Percentiles rank a stretch among this genome's conserved stretches.
Evolutionary conservation across 1,140 invertebrate genomes (phyloP).

Genomic region (Trissolcus basalis): DNA sequence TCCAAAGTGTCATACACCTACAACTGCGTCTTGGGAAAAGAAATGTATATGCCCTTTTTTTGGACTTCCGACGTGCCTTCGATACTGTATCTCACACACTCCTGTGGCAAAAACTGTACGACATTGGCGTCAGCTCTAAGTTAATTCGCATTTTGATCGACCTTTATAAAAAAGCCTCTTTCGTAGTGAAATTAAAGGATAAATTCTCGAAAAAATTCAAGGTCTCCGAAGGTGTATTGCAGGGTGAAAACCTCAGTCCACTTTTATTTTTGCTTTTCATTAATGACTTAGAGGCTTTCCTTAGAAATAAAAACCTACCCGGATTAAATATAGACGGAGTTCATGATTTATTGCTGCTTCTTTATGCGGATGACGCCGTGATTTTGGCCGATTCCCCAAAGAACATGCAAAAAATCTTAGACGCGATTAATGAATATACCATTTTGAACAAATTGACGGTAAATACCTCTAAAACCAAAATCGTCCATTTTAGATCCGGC

Average conservation of each 20-base stretch:
- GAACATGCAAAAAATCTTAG: neutral
- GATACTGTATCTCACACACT: neutral
- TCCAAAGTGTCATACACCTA: neutral
- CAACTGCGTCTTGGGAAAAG: neutral
- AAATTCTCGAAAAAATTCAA: slow-evolving; percentile 1
- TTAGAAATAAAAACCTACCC: neutral
- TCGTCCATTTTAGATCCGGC: neutral
- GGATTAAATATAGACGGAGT: slow-evolving; percentile 6
- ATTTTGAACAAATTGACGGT: neutral
- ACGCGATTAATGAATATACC: neutral
- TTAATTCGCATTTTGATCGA: neutral
- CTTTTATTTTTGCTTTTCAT: slow-evolving; percentile 5
- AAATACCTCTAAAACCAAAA: slow-evolving; percentile 9
- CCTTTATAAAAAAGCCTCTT: neutral
- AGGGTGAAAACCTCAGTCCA: neutral
- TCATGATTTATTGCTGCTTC: neutral
- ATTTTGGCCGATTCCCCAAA: slow-evolving; percentile 1
- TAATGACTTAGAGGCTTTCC: neutral
- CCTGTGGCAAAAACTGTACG: slow-evolving; percentile 3
- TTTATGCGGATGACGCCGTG: slow-evolving; percentile 15
- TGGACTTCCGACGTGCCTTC: slow-evolving; percentile 1
- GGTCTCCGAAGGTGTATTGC: slow-evolving; percentile 1
- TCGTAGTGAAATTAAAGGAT: neutral
- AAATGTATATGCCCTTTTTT: neutral
- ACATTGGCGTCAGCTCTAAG: neutral